A percentile compares a stretch with the other conserved stretches of the same genome.
phyloP scores from a whole-genome alignment of 2,888 invertebrate species.

The Xylota segnis region DNA sequence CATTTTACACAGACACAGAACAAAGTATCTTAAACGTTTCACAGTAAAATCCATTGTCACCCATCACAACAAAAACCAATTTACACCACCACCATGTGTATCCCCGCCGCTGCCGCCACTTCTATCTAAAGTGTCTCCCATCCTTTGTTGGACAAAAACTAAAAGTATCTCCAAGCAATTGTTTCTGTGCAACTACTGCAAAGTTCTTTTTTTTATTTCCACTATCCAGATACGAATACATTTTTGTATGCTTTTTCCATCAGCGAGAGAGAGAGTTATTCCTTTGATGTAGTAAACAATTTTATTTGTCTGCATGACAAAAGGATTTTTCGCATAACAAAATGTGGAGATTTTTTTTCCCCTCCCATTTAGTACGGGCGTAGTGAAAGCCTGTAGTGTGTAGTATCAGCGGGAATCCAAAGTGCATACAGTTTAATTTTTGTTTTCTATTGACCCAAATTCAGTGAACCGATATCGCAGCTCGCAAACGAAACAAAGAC shows the following conservation, averaged over 20 bases:
- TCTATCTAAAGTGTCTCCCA: neutral
- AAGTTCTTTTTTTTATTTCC: slow-evolving; percentile 19
- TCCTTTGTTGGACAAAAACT: neutral
- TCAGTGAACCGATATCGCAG: slow-evolving; percentile 56
- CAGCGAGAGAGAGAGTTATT: neutral
- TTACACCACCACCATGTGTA: neutral
- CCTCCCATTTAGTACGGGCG: neutral
- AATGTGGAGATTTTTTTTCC: slow-evolving; percentile 13
- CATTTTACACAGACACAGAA: too few species aligned
- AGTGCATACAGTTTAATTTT: slow-evolving; percentile 31
- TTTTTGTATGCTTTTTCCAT: slow-evolving; percentile 1
- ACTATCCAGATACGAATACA: slow-evolving; percentile 23
- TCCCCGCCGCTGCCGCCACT: neutral
- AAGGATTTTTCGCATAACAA: slow-evolving; percentile 49
- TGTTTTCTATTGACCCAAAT: slow-evolving; percentile 61
- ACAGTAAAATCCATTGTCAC: neutral
- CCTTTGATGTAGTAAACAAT: slow-evolving; percentile 52
- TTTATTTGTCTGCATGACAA: slow-evolving; percentile 42
- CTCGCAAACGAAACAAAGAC: slow-evolving; percentile 41
- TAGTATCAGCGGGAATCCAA: neutral
- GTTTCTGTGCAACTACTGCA: slow-evolving; percentile 15
- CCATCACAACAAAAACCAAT: neutral
- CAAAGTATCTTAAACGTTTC: too few species aligned
- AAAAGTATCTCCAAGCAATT: slow-evolving; percentile 8
- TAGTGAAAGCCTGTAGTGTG: slow-evolving; percentile 23